Evolutionary conservation across 2,797 vertebrate genomes (phyloP).

Genomic region (Phalanger gymnotis): DNA sequence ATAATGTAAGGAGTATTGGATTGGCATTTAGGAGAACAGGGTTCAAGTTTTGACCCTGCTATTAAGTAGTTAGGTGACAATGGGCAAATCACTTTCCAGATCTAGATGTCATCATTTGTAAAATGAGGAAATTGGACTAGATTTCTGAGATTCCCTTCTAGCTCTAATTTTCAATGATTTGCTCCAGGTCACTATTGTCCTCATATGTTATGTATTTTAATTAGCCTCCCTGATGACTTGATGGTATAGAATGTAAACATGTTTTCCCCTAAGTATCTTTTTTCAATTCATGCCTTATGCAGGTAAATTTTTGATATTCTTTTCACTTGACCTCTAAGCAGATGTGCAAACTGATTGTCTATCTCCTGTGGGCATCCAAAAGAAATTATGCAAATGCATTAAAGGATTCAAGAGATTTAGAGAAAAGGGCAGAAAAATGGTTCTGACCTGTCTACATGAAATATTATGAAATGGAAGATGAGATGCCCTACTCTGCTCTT

Average conservation of each 20-base stretch:
- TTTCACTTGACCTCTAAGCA: background rate
- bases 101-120: background rate
- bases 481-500: constrained; percentile 6
- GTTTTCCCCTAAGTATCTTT: background rate
- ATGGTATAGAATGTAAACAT: background rate
- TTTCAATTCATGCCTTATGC: background rate
- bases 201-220: background rate
- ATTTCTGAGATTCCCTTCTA: background rate
- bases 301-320: background rate
- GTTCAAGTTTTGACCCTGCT: background rate
- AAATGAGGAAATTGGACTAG: constrained; percentile 10
- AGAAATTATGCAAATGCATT: constrained; percentile 31
- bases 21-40: background rate
- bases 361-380: background rate
- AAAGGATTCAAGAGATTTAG: constrained; percentile 8
- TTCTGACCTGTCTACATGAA: background rate
- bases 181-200: background rate
- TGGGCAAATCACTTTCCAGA: background rate
- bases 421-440: background rate
- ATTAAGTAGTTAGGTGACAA: background rate
- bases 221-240: background rate
- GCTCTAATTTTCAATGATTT: background rate
- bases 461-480: constrained; percentile 29
- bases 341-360: background rate
- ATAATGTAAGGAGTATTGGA: background rate